Conservation (phyloP, 2,888 invertebrate genomes). For the Nezara viridula region DNA sequence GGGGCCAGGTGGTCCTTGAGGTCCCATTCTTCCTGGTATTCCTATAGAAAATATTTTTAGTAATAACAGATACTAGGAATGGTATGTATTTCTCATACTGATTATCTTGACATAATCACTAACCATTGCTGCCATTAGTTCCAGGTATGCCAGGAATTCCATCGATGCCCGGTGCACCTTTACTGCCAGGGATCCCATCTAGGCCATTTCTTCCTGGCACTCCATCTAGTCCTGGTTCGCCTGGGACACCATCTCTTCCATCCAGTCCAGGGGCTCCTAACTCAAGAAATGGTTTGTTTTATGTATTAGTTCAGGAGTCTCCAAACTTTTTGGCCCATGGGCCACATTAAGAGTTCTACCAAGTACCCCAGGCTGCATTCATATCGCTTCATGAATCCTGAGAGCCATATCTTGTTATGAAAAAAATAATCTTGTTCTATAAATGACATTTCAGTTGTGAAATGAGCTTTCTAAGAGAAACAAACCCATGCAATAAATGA, state of each 20-base stretch:
- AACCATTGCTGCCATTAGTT: conserved; percentile 80
- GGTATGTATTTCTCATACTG: neutral
- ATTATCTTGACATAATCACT: conserved; percentile 63
- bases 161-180: conserved; percentile 82
- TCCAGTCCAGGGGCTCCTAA: conserved; percentile 81
- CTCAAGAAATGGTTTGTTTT: neutral
- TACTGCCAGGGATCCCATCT: conserved; percentile 79
- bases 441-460: no score
- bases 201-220: conserved; percentile 88
- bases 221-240: conserved; percentile 91
- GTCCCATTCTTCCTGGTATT: conserved; percentile 77
- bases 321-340: no score
- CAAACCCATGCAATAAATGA: no score
- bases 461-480: no score
- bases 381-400: no score
- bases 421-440: no score
- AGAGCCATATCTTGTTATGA: no score
- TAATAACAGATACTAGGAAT: neutral
- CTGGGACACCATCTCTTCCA: conserved; percentile 90
- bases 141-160: conserved; percentile 79
- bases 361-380: no score
- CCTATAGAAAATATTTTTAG: conserved; percentile 71
- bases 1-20: conserved; percentile 80
- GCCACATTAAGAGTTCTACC: no score
- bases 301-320: neutral